Percentiles rank a stretch among this genome's conserved stretches.
Conservation (phyloP, 2,888 invertebrate genomes). For the Philaethria dido region DNA sequence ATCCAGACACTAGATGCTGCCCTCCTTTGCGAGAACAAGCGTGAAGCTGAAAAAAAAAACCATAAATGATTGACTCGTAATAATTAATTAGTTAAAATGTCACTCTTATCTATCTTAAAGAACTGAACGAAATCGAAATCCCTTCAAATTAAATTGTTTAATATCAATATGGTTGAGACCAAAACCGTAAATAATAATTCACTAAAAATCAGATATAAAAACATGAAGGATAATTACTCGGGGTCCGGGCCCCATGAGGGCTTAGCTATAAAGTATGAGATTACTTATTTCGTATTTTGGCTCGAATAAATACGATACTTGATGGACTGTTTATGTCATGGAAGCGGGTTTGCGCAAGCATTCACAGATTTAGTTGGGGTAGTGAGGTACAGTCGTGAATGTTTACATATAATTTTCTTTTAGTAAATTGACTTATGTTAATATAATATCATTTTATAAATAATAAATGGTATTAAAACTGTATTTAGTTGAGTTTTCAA, state of each 20-base stretch:
- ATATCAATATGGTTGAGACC: slow-evolving; percentile 57
- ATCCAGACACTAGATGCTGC: too few species aligned
- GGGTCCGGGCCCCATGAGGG: slow-evolving; percentile 72
- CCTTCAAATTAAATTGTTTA: slow-evolving; percentile 44
- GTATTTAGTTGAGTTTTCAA: background rate
- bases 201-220: slow-evolving; percentile 80
- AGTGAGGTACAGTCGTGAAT: slow-evolving; percentile 63
- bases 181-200: slow-evolving; percentile 79
- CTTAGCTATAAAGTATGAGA: slow-evolving; percentile 62
- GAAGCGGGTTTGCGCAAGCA: slow-evolving; percentile 84
- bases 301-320: slow-evolving; percentile 69
- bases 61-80: background rate
- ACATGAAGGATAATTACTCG: slow-evolving; percentile 82
- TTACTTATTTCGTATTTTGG: slow-evolving; percentile 50
- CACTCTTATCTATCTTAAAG: slow-evolving; percentile 11
- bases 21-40: background rate
- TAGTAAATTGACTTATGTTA: background rate
- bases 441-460: background rate
- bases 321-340: slow-evolving; percentile 80
- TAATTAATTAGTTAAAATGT: background rate
- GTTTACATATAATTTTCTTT: slow-evolving; percentile 2
- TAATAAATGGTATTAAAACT: background rate
- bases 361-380: slow-evolving; percentile 83
- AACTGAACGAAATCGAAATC: slow-evolving; percentile 32
- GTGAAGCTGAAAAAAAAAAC: background rate